Evolutionary conservation across 2,888 invertebrate genomes (phyloP), one percentile per base, ranked within the genome.

Genomic region (Leuctra nigra): DNA sequence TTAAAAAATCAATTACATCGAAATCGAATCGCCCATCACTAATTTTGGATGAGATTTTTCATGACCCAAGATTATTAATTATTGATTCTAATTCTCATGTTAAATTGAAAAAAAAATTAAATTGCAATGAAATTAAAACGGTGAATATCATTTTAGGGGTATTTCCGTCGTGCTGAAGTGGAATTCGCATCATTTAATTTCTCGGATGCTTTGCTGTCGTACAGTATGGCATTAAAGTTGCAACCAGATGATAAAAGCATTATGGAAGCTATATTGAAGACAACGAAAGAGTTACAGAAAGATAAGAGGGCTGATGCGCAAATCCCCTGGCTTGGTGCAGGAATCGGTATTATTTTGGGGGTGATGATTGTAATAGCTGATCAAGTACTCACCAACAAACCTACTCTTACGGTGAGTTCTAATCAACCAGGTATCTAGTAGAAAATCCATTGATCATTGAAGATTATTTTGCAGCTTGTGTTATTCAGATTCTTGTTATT

Each of bases 311-410:
- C 77, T 61, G 82, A 83, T 68, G 80, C 82, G 66, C 85, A 84
- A 68, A 76, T 83, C 59, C 84, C 87, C 44, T 87, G 86, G 87
- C 73, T 87, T 38, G 84, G 86, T 61, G 82, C 86, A 59, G 86
- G 85, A 52, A 72, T 87, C 63, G 87, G 87, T 7, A 77, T 87
- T 55, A 78, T 85, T 59, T 66, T 84, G 59, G 87, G 87, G 24
- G 84, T 86, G 60, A 72, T 76, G 50, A 77, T 87, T 61, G 84
- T 86, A 54, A 77, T 87, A 61, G 76, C 82, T 57, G 87, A 87
- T 71, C 82, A 81, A 64, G 73, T 81, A 57, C 74, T 83, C 61
- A 83, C 85, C 36, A 72, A 77, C 61, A 82, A 77, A 65, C 84
- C 85, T 44, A 82, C 81, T 58, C 69, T 82, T 64, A 73, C 79